Evolutionary conservation across 1,140 invertebrate species (phyloP).

Genomic region (Archegozetes longisetosus): DNA sequence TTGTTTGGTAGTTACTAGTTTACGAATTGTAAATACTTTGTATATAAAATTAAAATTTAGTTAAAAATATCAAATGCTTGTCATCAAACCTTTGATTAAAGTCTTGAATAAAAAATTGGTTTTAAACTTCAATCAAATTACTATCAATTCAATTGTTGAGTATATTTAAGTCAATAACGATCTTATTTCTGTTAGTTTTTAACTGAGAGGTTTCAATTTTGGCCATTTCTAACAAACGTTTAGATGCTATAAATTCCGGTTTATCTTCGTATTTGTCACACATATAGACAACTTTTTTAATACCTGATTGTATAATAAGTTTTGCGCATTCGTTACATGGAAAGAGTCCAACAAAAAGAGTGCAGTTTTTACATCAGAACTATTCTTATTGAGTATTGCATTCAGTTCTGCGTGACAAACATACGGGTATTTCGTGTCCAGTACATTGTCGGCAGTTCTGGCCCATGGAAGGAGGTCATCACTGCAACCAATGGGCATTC

Average conservation of each 20-base stretch:
- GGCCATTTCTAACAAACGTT: slow-evolving; percentile 58
- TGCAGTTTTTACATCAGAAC: slow-evolving; percentile 52
- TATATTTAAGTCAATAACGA: slow-evolving; percentile 46
- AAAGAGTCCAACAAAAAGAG: slow-evolving; percentile 61
- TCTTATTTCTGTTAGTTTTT: slow-evolving; percentile 39
- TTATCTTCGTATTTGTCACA: slow-evolving; percentile 60
- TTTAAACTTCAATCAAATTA: neutral
- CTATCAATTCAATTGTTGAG: neutral
- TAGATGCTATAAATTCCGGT: slow-evolving; percentile 47
- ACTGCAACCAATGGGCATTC: slow-evolving; percentile 70
- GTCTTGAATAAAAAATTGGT: neutral
- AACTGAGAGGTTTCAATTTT: slow-evolving; percentile 53
- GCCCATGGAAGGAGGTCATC: slow-evolving; percentile 81
- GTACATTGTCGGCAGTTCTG: slow-evolving; percentile 36
- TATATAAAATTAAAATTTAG: neutral
- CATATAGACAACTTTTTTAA: slow-evolving; percentile 58
- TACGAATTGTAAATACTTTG: neutral
- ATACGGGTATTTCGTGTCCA: slow-evolving; percentile 60
- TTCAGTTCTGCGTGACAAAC: slow-evolving; percentile 96
- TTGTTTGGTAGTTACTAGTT: neutral
- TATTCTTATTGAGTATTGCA: slow-evolving; percentile 83
- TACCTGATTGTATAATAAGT: slow-evolving; percentile 87
- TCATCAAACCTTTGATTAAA: neutral
- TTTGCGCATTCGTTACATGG: slow-evolving; percentile 96
- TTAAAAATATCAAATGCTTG: neutral